Evolutionary conservation across 1,140 invertebrate genomes (phyloP), one percentile per base, ranked within the genome.

Genomic region (Zaprionus africanus): DNA sequence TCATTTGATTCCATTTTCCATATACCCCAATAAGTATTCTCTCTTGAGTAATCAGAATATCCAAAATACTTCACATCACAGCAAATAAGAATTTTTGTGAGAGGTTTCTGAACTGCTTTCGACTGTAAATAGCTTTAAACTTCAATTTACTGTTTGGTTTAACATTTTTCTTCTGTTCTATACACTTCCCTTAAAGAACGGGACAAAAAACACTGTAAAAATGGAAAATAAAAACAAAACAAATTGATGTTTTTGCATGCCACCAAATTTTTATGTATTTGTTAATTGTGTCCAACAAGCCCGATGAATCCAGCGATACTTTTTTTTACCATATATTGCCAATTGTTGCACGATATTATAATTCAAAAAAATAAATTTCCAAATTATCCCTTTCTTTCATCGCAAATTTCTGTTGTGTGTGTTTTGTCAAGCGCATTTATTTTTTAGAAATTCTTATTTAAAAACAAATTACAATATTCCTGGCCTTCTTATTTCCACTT

Each of bases 51-150:
- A 80, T 70, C 79, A 82, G 82, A 85, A 86, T 76, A 72, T 84
- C 83, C 66, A 73, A 86, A 78, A 74, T 87, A 88, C 83, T 87
- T 87, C 83, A 87, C 84, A 83, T 80, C 84, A 86, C 83, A 86
- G 76, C 78, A 84, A 84, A 88, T 59, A 68, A 49, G 24, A 61
- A 74, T 78, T 80, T 82, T 85, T 90, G 80, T 86, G 86, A 90
- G 82, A 90, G 86, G 86, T 86, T 90, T 90, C 78, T 78, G 75
- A 90, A 90, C 70, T 85, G 84, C 76, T 86, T 75, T 58, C 17
- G n/a, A 66, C 62, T 76, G 68, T 75, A 75, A 26, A 83, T 58
- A 68, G 78, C 86, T 79, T 82, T 70, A 69, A 22, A 36, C 56
- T 76, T 28, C 17, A 15, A 62, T 63, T 38, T 64, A 17, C 3